Conservation (phyloP, 2,888 invertebrate genomes). For the Ormyrus pomaceus region DNA sequence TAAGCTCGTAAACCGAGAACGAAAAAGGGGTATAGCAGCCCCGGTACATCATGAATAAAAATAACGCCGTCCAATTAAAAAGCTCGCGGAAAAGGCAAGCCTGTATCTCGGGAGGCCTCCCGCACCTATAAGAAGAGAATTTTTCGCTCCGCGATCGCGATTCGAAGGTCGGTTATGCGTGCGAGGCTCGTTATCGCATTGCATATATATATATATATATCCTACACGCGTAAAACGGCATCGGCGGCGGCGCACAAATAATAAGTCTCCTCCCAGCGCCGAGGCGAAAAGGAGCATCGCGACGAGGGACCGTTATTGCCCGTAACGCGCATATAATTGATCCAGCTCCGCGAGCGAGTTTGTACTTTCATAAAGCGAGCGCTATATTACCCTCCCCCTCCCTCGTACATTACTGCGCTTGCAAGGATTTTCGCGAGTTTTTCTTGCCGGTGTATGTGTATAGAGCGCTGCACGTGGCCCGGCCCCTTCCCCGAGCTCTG, state of each 20-base stretch:
- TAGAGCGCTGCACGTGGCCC: slow-evolving; percentile 56
- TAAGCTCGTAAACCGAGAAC: slow-evolving; percentile 8
- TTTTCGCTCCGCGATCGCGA: slow-evolving; percentile 28
- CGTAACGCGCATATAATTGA: slow-evolving; percentile 63
- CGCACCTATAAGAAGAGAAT: slow-evolving; percentile 15
- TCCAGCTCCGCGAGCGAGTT: slow-evolving; percentile 57
- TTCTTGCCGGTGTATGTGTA: slow-evolving; percentile 50
- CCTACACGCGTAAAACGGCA: not conserved
- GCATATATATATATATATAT: not conserved
- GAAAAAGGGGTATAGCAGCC: not conserved
- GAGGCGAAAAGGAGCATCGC: slow-evolving; percentile 5
- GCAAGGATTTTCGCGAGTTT: slow-evolving; percentile 61
- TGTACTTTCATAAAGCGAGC: slow-evolving; percentile 45
- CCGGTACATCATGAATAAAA: slow-evolving; percentile 35
- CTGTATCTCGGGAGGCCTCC: not conserved
- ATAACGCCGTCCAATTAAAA: slow-evolving; percentile 30
- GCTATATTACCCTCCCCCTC: slow-evolving; percentile 32
- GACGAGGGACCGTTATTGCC: slow-evolving; percentile 58
- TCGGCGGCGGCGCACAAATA: too few species aligned
- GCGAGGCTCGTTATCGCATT: slow-evolving; percentile 26
- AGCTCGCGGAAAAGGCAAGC: slow-evolving; percentile 1
- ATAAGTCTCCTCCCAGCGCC: too few species aligned
- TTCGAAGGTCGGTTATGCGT: slow-evolving; percentile 14
- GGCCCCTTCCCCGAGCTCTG: slow-evolving; percentile 34
- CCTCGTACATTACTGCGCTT: not conserved